Conservation (phyloP, 2,888 invertebrate species). For the Cantharis lateralis region DNA sequence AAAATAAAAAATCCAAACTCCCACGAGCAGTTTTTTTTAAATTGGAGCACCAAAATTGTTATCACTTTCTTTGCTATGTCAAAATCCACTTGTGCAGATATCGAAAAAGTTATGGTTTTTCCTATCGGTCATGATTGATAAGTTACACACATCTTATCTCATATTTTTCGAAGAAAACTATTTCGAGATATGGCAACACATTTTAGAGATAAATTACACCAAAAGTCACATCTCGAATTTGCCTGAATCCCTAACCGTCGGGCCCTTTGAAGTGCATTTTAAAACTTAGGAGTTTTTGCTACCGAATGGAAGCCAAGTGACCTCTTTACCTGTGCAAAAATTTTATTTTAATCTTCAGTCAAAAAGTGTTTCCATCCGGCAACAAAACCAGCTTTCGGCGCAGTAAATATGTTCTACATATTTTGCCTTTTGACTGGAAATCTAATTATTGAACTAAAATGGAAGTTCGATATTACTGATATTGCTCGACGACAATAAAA, state of each 20-base stretch:
- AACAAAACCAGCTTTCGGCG: background rate
- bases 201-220: conserved; percentile 3
- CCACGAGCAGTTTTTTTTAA: background rate
- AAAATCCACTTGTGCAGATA: background rate
- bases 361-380: background rate
- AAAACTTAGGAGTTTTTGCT: background rate
- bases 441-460: background rate
- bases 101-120: background rate
- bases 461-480: background rate
- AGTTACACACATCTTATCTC: background rate
- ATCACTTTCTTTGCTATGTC: background rate
- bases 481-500: background rate
- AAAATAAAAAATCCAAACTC: too few species aligned
- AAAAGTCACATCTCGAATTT: background rate
- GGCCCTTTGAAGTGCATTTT: conserved; percentile 4
- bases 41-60: background rate
- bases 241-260: background rate
- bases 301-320: conserved; percentile 6
- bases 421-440: background rate
- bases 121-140: background rate
- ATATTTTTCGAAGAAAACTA: background rate
- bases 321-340: background rate
- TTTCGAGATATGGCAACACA: background rate
- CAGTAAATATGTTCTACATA: background rate
- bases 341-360: background rate